These are phyloP conservation scores for Knipowitschia caucasica DNA, from an alignment of 2,797 vertebrate species.

Conservation along the genomic window DNA sequence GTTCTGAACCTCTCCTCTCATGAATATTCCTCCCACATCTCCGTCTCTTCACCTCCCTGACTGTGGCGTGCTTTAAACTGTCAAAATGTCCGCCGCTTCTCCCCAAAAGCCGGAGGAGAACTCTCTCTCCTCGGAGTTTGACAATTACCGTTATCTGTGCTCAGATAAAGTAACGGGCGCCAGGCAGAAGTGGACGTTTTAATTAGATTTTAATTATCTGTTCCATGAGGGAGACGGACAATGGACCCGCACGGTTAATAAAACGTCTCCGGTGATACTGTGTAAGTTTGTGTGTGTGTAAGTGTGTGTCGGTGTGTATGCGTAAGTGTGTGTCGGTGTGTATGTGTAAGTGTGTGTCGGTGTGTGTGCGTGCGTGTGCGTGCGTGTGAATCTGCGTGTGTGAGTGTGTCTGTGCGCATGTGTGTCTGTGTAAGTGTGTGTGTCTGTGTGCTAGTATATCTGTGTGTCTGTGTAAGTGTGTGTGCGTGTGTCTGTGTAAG, in stretches of 20 bases:
- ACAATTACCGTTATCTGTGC: not conserved
- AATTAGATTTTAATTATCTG: constrained; percentile 8
- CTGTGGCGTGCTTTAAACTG: constrained; percentile 55
- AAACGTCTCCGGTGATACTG: not conserved
- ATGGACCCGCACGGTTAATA: too few species aligned
- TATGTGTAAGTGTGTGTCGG: too few species aligned
- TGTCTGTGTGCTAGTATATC: too few species aligned
- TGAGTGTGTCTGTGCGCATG: too few species aligned
- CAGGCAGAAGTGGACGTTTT: not conserved
- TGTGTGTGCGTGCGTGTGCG: too few species aligned
- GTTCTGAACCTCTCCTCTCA: not conserved
- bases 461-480: too few species aligned
- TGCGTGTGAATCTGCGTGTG: too few species aligned
- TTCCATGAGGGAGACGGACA: not conserved
- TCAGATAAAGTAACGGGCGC: not conserved
- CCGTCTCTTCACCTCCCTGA: constrained; percentile 38
- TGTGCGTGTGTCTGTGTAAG: too few species aligned
- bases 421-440: too few species aligned
- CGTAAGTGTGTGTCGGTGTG: too few species aligned
- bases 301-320: too few species aligned
- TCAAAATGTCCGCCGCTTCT: constrained; percentile 53
- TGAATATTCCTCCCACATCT: not conserved
- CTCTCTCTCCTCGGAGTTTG: not conserved
- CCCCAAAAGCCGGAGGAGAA: constrained; percentile 29
- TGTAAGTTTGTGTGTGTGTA: too few species aligned